These are phyloP conservation scores for Agelastica alni DNA, from an alignment of 2,888 invertebrate genomes.

Conservation along the genomic window DNA sequence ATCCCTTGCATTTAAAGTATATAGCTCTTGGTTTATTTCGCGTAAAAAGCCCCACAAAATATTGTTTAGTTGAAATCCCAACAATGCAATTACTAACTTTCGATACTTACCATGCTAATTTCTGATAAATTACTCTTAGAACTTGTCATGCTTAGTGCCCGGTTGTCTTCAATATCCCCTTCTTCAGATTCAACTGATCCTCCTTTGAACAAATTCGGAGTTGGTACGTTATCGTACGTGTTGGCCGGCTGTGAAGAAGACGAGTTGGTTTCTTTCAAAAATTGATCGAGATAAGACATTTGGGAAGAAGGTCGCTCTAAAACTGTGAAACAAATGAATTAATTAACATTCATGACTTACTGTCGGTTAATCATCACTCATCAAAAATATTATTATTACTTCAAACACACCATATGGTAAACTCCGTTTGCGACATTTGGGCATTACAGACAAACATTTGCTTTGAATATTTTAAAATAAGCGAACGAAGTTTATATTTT, in stretches of 20 bases:
- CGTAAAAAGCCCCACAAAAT: too few relatives aligned
- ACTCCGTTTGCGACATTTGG: constrained; percentile 2
- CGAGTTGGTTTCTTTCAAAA: constrained; percentile 74
- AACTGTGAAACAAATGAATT: constrained; percentile 59
- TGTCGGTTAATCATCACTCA: constrained; percentile 1
- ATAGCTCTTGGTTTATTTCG: too few relatives aligned
- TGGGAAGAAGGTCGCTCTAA: constrained; percentile 88
- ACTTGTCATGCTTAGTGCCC: constrained; percentile 75
- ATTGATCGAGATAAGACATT: constrained; percentile 89
- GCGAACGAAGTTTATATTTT: constrained; percentile 3
- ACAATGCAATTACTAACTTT: too few relatives aligned
- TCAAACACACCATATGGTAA: constrained; percentile 9
- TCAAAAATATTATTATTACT: constrained; percentile 9
- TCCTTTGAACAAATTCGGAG: constrained; percentile 55
- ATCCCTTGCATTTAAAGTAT: too few relatives aligned
- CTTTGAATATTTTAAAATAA: not conserved
- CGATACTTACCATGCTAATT: constrained; percentile 71
- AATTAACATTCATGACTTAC: not conserved
- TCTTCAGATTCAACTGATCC: constrained; percentile 72
- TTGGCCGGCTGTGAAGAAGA: constrained; percentile 47
- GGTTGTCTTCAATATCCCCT: constrained; percentile 76
- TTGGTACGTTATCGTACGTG: constrained; percentile 49
- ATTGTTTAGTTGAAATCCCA: too few relatives aligned
- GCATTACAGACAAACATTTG: not conserved
- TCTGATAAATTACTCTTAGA: constrained; percentile 86